A percentile compares a stretch with the other conserved stretches of the same genome.
Conservation (phyloP, 1,140 invertebrate genomes). For the Drosophila pruinosa region DNA sequence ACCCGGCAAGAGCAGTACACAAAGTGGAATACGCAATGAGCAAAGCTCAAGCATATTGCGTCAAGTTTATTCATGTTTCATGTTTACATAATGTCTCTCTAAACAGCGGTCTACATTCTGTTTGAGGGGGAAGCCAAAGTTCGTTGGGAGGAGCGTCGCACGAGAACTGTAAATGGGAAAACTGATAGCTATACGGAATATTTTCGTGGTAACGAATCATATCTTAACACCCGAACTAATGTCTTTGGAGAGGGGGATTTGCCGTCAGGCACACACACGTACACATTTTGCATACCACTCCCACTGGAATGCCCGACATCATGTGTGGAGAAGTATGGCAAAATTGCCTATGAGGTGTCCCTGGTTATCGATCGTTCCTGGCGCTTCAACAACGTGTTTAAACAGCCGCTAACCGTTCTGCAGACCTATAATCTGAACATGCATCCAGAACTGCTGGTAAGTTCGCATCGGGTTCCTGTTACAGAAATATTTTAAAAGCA, state of each 20-base stretch:
- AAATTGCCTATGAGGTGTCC: conserved; percentile 87
- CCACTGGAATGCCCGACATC: conserved; percentile 86
- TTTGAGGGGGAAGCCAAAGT: conserved; percentile 71
- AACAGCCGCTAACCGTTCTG: conserved; percentile 89
- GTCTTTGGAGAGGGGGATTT: conserved; percentile 52
- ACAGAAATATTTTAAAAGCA: too few species aligned
- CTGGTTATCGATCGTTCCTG: conserved; percentile 84
- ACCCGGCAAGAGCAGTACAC: not conserved
- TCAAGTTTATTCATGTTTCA: not conserved
- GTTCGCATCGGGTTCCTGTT: too few species aligned
- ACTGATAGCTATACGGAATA: conserved; percentile 1
- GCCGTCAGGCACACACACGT: conserved; percentile 57
- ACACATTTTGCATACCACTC: conserved; percentile 76
- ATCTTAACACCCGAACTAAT: conserved; percentile 43
- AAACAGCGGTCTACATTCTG: conserved; percentile 60
- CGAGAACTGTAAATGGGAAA: conserved; percentile 20
- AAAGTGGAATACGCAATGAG: not conserved
- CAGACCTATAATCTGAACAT: conserved; percentile 89
- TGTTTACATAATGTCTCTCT: not conserved
- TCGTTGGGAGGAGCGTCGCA: conserved; percentile 53
- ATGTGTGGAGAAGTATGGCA: conserved; percentile 88
- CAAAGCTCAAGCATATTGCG: not conserved
- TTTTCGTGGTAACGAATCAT: conserved; percentile 45
- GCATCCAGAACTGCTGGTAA: conserved; percentile 76
- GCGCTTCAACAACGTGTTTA: conserved; percentile 88